phyloP scores from a whole-genome alignment of 2,888 invertebrate species.

The Hypomecis punctinalis region DNA sequence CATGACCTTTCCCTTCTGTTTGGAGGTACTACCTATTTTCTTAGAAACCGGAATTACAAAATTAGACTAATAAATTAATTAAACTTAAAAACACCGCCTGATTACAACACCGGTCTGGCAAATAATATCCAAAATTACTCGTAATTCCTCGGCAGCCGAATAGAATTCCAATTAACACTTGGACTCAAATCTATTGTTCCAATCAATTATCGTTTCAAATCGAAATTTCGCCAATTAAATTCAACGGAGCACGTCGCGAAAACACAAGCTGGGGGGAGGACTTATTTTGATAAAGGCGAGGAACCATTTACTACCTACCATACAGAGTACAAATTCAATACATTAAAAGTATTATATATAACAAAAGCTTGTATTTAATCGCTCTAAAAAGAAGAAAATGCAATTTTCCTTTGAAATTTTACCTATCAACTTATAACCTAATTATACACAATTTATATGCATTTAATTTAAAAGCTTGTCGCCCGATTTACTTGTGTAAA shows the following conservation, averaged over 20 bases:
- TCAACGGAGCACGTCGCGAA: conserved; percentile 34
- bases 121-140: conserved; percentile 10
- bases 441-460: too few species aligned
- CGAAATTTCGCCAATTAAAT: conserved; percentile 32
- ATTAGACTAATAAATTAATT: not conserved
- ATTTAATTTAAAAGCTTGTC: too few species aligned
- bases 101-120: conserved; percentile 4
- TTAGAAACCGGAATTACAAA: not conserved
- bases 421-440: too few species aligned
- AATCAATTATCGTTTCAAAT: conserved; percentile 30
- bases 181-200: conserved; percentile 34
- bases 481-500: too few species aligned
- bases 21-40: not conserved
- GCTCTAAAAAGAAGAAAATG: too few species aligned
- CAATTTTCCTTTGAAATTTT: too few species aligned
- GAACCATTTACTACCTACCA: conserved; percentile 1
- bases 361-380: too few species aligned
- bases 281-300: not conserved
- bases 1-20: too few species aligned
- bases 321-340: too few species aligned
- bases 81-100: not conserved
- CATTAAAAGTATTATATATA: too few species aligned
- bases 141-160: conserved; percentile 16
- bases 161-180: conserved; percentile 32
- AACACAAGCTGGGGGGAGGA: conserved; percentile 33